Evolutionary conservation across 2,113 vertebrate species (phyloP), one percentile per base, ranked within the genome.

Genomic region (Nematolebias whitei): DNA sequence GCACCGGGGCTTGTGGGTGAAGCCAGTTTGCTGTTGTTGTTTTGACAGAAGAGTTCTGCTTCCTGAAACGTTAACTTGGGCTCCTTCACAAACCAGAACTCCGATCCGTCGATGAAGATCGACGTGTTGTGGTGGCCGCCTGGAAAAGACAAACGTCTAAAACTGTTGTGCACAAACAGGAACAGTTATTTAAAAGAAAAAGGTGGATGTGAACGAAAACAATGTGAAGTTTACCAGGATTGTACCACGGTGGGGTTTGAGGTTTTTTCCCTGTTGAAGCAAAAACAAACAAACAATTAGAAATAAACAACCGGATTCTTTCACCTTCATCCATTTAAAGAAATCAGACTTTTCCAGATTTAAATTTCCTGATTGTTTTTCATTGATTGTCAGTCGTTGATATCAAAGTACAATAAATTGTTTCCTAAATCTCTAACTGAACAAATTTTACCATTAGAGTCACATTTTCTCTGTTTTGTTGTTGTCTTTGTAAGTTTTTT

Each of bases 71-170:
- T 90, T 20, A 98, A 85, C 49, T 51, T 83, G 9, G 91, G 92
- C 32, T 95, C 83, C 3, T 78, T 71, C 50, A 98, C 91, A 83
- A 99, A 97, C 98, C 97, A 98, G 65, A 96, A 96, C 91, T 98
- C 97, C 47, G 91, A 87, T 45, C 90, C 92, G 68, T 98, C 96
- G 63, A 96, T 61, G 73, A 96, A 90, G 79, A 95, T 55, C 0
- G 95, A 92, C 2, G 91, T 72, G 40, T 95, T 87, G 63, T 97
- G 93, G 88, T 94, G 93, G 53, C 94, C 94, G 44, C 76, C 91
- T 95, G 74, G 40, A 80, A 15, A 78, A 12, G 63, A 59, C 12
- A 62, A 18, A 47, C n/a, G 50, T 13, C 47, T 11, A 19, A n/a
- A 22, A 15, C 16, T 12, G 7, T 5, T n/a, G 40, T 0, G 23